phyloP scores from a whole-genome alignment of 2,113 vertebrate genomes.

The Chlamydotis undulata region DNA sequence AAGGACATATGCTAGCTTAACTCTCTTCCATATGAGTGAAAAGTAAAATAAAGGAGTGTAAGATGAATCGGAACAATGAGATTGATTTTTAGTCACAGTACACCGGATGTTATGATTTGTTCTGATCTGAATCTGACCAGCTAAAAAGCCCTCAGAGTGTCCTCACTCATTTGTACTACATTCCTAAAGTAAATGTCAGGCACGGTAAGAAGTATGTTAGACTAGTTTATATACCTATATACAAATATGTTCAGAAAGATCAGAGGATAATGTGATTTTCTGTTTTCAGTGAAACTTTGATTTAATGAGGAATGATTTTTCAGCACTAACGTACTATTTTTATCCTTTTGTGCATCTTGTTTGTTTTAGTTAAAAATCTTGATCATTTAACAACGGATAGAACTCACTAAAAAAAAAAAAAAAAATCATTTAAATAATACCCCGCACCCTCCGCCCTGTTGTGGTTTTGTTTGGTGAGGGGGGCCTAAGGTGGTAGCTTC shows the following conservation, averaged over 20 bases:
- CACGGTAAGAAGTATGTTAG: not conserved
- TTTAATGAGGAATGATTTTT: not conserved
- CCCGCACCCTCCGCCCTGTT: too few relatives aligned
- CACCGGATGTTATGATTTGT: conserved; percentile 54
- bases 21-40: not conserved
- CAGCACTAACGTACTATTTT: not conserved
- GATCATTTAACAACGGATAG: not conserved
- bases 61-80: conserved; percentile 15
- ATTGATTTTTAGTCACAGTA: conserved; percentile 57
- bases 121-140: conserved; percentile 48
- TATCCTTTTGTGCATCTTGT: not conserved
- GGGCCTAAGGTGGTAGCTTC: too few relatives aligned
- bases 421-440: too few relatives aligned
- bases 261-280: not conserved
- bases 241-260: not conserved
- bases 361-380: not conserved
- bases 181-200: conserved; percentile 10
- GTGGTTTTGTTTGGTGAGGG: too few relatives aligned
- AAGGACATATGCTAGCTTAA: conserved; percentile 15
- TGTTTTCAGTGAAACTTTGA: not conserved
- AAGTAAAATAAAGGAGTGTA: conserved; percentile 44
- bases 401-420: not conserved
- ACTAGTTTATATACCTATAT: not conserved
- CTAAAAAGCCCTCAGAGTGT: conserved; percentile 8
- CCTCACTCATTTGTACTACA: not conserved